phyloP scores from a whole-genome alignment of 1,140 invertebrate genomes.

The Planococcus citri region DNA sequence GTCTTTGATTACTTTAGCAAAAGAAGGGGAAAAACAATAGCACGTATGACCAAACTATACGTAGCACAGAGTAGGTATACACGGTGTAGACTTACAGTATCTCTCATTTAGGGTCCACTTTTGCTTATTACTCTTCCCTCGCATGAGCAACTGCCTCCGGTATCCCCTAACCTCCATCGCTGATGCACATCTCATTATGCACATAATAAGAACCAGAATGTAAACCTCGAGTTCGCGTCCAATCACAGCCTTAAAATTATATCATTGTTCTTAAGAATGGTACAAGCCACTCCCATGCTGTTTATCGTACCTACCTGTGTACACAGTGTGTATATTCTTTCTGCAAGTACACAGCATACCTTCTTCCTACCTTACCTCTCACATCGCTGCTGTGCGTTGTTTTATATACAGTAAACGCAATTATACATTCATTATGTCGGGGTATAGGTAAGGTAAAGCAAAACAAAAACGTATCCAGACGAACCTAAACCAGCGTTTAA shows the following conservation, averaged over 20 bases:
- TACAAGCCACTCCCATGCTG: background rate
- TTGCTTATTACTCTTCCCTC: background rate
- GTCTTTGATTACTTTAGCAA: background rate
- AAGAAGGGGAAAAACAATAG: background rate
- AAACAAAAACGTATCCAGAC: no score
- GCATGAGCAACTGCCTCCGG: no score
- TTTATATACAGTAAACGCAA: background rate
- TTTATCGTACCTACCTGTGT: background rate
- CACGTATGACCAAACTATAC: background rate
- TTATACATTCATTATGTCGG: background rate
- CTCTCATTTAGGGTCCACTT: background rate
- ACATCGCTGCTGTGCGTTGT: no score
- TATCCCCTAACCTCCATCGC: background rate
- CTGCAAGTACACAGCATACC: background rate
- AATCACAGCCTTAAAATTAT: slow-evolving; percentile 7
- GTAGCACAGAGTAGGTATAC: no score
- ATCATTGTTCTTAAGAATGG: slow-evolving; percentile 7
- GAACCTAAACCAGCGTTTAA: background rate
- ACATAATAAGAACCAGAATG: slow-evolving; percentile 3
- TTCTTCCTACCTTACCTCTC: no score
- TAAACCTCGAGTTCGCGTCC: background rate
- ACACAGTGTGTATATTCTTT: background rate
- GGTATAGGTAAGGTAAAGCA: no score
- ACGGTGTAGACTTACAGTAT: no score
- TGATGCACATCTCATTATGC: background rate